These are phyloP conservation scores for Micrasema minimum DNA, from an alignment of 1,140 invertebrate genomes.

Conservation along the genomic window DNA sequence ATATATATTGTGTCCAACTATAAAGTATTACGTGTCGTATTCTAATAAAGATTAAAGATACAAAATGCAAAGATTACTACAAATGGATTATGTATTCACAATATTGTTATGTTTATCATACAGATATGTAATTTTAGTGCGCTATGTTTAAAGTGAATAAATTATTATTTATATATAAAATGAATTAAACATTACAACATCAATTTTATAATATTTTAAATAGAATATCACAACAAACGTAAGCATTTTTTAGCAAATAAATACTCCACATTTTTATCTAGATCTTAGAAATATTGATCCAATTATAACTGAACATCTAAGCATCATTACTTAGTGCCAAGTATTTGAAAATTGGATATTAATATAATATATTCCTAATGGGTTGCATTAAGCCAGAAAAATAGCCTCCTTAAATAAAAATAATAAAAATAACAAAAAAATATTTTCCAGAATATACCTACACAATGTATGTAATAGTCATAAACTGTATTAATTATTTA, in stretches of 20 bases:
- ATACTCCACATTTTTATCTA: conserved; percentile 16
- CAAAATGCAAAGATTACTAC: not conserved
- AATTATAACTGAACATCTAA: too few relatives aligned
- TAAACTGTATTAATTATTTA: too few relatives aligned
- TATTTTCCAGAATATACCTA: too few relatives aligned
- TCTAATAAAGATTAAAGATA: not conserved
- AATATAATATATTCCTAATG: too few relatives aligned
- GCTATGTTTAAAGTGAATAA: not conserved
- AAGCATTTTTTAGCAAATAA: conserved; percentile 40
- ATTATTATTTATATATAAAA: conserved; percentile 2
- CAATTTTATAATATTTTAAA: conserved; percentile 20
- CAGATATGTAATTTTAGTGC: conserved; percentile 9
- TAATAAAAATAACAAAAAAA: too few relatives aligned
- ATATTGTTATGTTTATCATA: conserved; percentile 11
- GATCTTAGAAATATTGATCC: too few relatives aligned
- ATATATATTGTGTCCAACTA: not conserved
- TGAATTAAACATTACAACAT: conserved; percentile 6
- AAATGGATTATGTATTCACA: conserved; percentile 1
- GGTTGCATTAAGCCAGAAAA: too few relatives aligned
- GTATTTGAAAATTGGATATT: too few relatives aligned
- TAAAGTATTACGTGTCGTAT: not conserved
- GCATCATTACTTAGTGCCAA: too few relatives aligned
- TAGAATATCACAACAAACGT: conserved; percentile 38
- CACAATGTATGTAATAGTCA: too few relatives aligned
- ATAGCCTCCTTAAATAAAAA: too few relatives aligned